A percentile compares a stretch with the other conserved stretches of the same genome.
These are phyloP conservation scores for Meiosimyza decipiens DNA, from an alignment of 2,888 invertebrate genomes.

Conservation along the genomic window DNA sequence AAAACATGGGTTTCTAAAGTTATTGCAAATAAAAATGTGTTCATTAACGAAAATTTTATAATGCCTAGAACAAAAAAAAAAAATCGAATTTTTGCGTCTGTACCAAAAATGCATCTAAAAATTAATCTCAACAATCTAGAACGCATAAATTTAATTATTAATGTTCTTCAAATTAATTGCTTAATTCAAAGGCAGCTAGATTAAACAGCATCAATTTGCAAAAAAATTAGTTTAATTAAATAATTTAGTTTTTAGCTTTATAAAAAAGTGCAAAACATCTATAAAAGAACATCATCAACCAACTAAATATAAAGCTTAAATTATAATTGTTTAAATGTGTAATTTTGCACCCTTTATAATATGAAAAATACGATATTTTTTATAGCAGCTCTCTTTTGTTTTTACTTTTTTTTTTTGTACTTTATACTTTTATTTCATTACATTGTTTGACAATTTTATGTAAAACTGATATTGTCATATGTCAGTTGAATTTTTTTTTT, in stretches of 20 bases:
- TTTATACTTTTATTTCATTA: constrained; percentile 35
- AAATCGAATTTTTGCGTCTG: not conserved
- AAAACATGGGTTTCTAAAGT: no score
- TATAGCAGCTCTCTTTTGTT: constrained; percentile 30
- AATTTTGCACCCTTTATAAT: no score
- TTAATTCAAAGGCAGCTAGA: not conserved
- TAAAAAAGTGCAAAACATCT: not conserved
- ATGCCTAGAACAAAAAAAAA: not conserved
- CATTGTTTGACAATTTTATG: constrained; percentile 5
- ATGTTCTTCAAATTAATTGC: no score
- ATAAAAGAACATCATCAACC: constrained; percentile 8
- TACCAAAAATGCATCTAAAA: no score
- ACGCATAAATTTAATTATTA: not conserved
- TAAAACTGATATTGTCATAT: constrained; percentile 11
- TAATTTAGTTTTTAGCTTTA: constrained; percentile 23
- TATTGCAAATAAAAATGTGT: no score
- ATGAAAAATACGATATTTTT: no score
- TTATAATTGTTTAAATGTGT: no score
- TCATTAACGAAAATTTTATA: no score
- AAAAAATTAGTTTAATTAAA: constrained; percentile 31
- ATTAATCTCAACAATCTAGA: not conserved
- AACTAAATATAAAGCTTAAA: not conserved
- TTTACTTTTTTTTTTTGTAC: constrained; percentile 40
- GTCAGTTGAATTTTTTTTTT: constrained; percentile 14
- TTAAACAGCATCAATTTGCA: constrained; percentile 10